These are phyloP conservation scores for Galaxias olidus DNA, from an alignment of 2,797 vertebrate species.

Conservation along the genomic window DNA sequence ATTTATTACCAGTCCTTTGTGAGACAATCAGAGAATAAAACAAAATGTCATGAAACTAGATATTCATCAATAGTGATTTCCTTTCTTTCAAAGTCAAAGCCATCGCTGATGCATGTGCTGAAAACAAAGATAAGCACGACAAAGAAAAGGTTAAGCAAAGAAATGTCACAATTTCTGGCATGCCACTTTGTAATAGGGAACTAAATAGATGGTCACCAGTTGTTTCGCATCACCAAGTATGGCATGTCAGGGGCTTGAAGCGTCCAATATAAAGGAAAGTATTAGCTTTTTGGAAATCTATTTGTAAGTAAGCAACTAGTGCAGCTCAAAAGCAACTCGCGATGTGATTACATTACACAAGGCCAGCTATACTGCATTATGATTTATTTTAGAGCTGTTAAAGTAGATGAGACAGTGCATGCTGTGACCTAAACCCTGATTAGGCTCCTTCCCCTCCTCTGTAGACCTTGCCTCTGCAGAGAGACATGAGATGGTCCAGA, in stretches of 20 bases:
- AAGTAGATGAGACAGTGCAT: too few species aligned
- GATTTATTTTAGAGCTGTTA: too few species aligned
- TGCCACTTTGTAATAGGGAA: constrained; percentile 46
- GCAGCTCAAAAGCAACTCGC: too few species aligned
- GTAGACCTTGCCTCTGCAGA: constrained; percentile 15
- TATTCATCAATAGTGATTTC: constrained; percentile 69
- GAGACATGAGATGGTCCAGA: constrained; percentile 9
- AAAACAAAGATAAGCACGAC: constrained; percentile 57
- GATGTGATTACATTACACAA: too few species aligned
- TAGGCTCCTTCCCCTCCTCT: constrained; percentile 8
- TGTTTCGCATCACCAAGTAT: constrained; percentile 9
- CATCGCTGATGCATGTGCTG: constrained; percentile 42
- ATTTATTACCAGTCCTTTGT: constrained; percentile 45
- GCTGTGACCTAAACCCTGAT: not conserved
- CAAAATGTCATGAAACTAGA: constrained; percentile 64
- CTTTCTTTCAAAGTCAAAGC: constrained; percentile 50
- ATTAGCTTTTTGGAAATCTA: not conserved
- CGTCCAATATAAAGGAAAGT: constrained; percentile 22
- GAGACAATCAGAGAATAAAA: constrained; percentile 48
- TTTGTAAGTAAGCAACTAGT: too few species aligned
- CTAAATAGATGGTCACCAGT: constrained; percentile 36
- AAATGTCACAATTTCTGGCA: constrained; percentile 52
- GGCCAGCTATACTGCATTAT: too few species aligned
- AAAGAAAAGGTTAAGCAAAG: constrained; percentile 41
- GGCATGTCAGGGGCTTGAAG: constrained; percentile 20